Base-by-base conservation (phyloP, 2,888 invertebrate genomes). In the Harpalus rubripes region DNA sequence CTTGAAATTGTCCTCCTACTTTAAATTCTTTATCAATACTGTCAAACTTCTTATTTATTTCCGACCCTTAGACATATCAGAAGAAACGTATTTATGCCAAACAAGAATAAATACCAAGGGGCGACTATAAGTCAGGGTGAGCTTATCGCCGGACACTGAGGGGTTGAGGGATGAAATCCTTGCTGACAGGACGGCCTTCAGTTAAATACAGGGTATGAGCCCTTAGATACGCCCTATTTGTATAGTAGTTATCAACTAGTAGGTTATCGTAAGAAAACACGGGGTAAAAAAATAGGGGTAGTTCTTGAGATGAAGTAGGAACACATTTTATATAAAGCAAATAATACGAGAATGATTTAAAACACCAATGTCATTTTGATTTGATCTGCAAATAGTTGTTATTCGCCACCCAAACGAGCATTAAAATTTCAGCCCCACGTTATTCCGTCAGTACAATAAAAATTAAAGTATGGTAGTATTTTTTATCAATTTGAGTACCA, bases 81-180 rank as follows among this genome's bases (percentile, higher is more conserved):
- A 15, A 44, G 41, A 74, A 74, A 74, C 44, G 68, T 82, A 82
- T 82, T 82, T 82, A 82, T 82, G 72, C 72, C 82, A 82, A 82
- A 82, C 81, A 81, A 81, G 72, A 82, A 82, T 82, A 82, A 82
- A 82, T 82, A 82, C 82, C 52, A 61, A 56, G 82, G 63, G 63
- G 63, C 12, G 16, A 18, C 59, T 61, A 18, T 18, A 15, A 61
- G 16, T 41, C 44, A 74, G 44, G 72, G 72, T 74, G 72, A 44
- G 72, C 72, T 74, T 74, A 74, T 74, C 72, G 18, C 44, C 16
- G 72, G 41, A 41, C 72, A 74, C 72, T 41, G 52, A 18, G 32
- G 72, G 16, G 39, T 41, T 41, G 72, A 74, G 72, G 72, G 72
- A 44, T 74, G 22, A 41, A 74, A 74, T 74, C 72, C 72, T 44